Percentiles rank a stretch among this genome's conserved stretches.
These are phyloP conservation scores for Platichthys stellatus DNA, from an alignment of 2,113 vertebrate species.

Conservation along the genomic window DNA sequence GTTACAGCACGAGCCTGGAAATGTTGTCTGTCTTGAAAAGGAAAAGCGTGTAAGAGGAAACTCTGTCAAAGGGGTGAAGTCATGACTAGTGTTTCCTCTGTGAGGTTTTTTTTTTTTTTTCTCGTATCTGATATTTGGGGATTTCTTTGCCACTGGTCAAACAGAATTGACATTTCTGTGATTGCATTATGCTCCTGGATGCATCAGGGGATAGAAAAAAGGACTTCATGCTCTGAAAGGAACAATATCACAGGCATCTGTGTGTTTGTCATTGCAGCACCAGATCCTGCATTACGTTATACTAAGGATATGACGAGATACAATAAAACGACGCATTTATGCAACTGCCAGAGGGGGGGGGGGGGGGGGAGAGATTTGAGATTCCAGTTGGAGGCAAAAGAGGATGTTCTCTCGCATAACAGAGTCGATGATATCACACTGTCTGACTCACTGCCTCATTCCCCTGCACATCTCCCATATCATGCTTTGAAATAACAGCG, in stretches of 20 bases:
- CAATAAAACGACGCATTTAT: neutral
- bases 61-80: neutral
- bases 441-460: constrained; percentile 31
- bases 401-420: neutral
- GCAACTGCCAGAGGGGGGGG: neutral
- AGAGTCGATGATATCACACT: constrained; percentile 19
- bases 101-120: neutral
- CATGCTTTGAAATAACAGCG: constrained; percentile 19
- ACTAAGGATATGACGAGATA: neutral
- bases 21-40: neutral
- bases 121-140: neutral
- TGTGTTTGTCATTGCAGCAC: neutral
- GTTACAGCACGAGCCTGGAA: constrained; percentile 21
- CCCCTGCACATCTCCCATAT: constrained; percentile 16
- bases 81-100: neutral
- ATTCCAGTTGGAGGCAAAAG: constrained; percentile 10
- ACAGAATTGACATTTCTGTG: neutral
- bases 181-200: neutral
- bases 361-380: neutral
- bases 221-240: too few relatives aligned
- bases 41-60: neutral
- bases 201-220: too few relatives aligned
- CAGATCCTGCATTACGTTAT: neutral
- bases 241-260: neutral
- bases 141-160: neutral